Percentiles rank a stretch among this genome's conserved stretches.
Conservation (phyloP, 2,888 invertebrate species). For the Xestoiulus laeticollis region DNA sequence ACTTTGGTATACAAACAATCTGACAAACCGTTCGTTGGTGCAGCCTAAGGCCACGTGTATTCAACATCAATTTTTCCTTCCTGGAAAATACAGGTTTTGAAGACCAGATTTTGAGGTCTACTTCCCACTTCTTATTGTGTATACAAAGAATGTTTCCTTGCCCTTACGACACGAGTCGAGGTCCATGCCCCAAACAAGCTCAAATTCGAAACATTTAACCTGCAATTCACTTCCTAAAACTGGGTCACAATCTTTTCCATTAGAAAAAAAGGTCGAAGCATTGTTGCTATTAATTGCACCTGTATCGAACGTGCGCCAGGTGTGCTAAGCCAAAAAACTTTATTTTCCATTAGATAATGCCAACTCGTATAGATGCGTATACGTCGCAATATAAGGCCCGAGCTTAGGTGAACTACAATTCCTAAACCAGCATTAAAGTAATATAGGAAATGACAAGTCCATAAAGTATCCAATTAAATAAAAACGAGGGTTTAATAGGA, state of each 20-base stretch:
- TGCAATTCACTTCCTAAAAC: not conserved
- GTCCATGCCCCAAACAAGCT: not conserved
- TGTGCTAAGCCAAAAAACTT: not conserved
- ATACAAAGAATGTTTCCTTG: not conserved
- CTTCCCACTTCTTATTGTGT: not conserved
- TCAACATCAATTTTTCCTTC: not conserved
- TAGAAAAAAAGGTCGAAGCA: not conserved
- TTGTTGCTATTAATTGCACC: not conserved
- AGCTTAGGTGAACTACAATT: not conserved
- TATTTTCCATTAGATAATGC: not conserved
- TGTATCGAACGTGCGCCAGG: not conserved
- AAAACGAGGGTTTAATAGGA: not conserved
- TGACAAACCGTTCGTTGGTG: not conserved
- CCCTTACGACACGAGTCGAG: not conserved
- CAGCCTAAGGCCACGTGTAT: not conserved
- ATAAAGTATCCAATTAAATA: not conserved
- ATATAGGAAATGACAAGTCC: not conserved
- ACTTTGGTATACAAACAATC: not conserved
- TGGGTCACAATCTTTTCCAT: not conserved
- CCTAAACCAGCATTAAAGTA: not conserved
- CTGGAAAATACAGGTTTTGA: conserved; percentile 2
- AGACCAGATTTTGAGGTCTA: not conserved
- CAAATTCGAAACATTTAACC: not conserved
- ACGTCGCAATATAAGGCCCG: no score
- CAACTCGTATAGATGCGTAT: no score